Evolutionary conservation across 2,797 vertebrate genomes (phyloP), one percentile per base, ranked within the genome.

Genomic region (Syngnathus rostellatus): DNA sequence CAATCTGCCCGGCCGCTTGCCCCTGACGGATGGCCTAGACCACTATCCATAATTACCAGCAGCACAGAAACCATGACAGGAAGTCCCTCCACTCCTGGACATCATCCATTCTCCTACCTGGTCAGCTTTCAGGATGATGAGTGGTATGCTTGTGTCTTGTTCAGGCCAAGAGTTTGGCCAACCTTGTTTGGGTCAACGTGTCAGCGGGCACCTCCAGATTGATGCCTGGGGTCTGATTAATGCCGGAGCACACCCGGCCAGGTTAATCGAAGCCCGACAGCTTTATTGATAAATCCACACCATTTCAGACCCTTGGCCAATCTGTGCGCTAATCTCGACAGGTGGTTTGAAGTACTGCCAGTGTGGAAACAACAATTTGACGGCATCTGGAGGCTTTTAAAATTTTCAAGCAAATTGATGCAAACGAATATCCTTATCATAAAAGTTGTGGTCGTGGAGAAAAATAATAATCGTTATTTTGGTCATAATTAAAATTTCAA

Each of bases 241-340:
- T 86, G 81, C 81, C 64, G 66, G 70, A 68, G 66, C 73, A 81
- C 79, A 82, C 71, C 77, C 75, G 72, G 80, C 83, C 87, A 87
- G 76, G 84, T 89, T 87, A 87, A 84, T 83, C 72, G 76, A 82
- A 73, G 68, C 75, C 75, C 83, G 86, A 86, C 87, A 87, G 86
- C 75, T 87, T 89, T 86, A 90, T 87, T 87, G 89, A 89, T 86
- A 81, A 88, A 90, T 91, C 85, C 87, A 87, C 86, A 70, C 82
- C 80, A 78, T 86, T 69, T 71, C 70, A 61, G 67, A 73, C 79
- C 54, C 48, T 71, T 68, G 67, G 31, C 38, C 21, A 6, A 16
- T 48, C 72, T 81, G 72, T 40, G 53, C 69, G 76, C 72, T 80
- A 85, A 83, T 83, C 76, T 82, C 76, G 74, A 68, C 72, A 46